Evolutionary conservation across 2,113 vertebrate genomes (phyloP).

Genomic region (Parus major): DNA sequence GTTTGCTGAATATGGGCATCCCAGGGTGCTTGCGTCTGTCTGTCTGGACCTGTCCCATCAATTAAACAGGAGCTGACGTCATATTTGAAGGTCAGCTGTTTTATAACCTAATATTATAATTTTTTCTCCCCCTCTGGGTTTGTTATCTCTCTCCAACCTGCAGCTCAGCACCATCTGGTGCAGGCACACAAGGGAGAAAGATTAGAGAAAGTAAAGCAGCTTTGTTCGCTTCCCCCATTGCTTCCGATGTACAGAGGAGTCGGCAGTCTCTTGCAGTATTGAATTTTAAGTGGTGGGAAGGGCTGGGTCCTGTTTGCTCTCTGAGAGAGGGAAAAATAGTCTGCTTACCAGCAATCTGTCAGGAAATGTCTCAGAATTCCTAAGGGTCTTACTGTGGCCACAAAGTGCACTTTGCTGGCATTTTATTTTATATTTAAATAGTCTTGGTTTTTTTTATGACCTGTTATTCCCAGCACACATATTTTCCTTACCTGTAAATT

Average conservation of each 20-base stretch:
- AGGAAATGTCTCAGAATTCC: background rate
- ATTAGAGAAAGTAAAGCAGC: conserved; percentile 37
- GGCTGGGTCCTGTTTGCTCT: background rate
- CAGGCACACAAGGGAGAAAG: conserved; percentile 1
- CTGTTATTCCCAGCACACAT: background rate
- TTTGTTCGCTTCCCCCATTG: background rate
- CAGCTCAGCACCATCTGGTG: conserved; percentile 40
- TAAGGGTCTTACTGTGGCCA: background rate
- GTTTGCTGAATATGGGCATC: background rate
- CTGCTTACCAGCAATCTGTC: background rate
- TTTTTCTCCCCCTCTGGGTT: conserved; percentile 1
- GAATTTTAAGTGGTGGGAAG: conserved; percentile 2
- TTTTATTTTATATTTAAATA: background rate
- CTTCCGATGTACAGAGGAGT: background rate
- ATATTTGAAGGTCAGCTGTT: conserved; percentile 54
- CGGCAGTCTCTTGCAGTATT: background rate
- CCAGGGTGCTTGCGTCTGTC: conserved; percentile 9
- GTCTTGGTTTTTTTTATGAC: background rate
- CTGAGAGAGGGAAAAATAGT: background rate
- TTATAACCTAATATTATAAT: conserved; percentile 10
- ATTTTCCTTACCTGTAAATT: background rate
- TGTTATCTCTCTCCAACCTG: conserved; percentile 50
- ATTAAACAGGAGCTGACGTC: conserved; percentile 12
- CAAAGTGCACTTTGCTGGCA: background rate
- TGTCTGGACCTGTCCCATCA: conserved; percentile 32